Conservation (phyloP, 2,888 invertebrate species). For the Diogma glabrata region DNA sequence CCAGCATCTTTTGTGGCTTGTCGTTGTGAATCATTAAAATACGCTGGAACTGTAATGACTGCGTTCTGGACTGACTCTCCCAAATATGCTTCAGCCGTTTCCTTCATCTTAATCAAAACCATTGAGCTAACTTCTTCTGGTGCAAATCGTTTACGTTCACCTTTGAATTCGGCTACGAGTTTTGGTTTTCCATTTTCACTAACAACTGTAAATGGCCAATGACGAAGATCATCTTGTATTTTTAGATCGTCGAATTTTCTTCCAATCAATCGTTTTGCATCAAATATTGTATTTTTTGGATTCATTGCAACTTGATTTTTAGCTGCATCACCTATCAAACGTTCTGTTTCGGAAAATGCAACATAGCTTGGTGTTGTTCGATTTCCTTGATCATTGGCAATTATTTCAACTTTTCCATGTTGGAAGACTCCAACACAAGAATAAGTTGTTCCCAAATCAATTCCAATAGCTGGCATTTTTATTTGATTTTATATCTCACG, state of each 20-base stretch:
- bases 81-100: slow-evolving; percentile 81
- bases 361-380: slow-evolving; percentile 67
- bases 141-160: slow-evolving; percentile 81
- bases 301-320: slow-evolving; percentile 85
- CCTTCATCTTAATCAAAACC: slow-evolving; percentile 92
- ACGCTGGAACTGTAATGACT: slow-evolving; percentile 86
- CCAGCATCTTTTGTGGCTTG: slow-evolving; percentile 93
- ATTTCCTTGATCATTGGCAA: slow-evolving; percentile 85
- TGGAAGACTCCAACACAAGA: slow-evolving; percentile 90
- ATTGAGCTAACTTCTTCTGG: slow-evolving; percentile 90
- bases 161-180: slow-evolving; percentile 79
- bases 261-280: slow-evolving; percentile 93
- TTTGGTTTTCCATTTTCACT: slow-evolving; percentile 73
- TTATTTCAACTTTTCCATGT: slow-evolving; percentile 82
- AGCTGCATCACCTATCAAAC: slow-evolving; percentile 77
- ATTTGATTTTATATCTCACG: background rate
- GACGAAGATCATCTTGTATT: slow-evolving; percentile 93
- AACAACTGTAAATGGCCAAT: slow-evolving; percentile 88
- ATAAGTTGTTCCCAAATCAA: slow-evolving; percentile 93
- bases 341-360: slow-evolving; percentile 78
- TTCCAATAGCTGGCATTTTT: slow-evolving; percentile 48
- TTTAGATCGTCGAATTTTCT: slow-evolving; percentile 80
- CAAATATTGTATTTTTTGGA: slow-evolving; percentile 84
- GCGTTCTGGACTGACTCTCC: slow-evolving; percentile 82
- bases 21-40: slow-evolving; percentile 84